Conservation (phyloP, 1,140 invertebrate species). For the Notospermus geniculatus region DNA sequence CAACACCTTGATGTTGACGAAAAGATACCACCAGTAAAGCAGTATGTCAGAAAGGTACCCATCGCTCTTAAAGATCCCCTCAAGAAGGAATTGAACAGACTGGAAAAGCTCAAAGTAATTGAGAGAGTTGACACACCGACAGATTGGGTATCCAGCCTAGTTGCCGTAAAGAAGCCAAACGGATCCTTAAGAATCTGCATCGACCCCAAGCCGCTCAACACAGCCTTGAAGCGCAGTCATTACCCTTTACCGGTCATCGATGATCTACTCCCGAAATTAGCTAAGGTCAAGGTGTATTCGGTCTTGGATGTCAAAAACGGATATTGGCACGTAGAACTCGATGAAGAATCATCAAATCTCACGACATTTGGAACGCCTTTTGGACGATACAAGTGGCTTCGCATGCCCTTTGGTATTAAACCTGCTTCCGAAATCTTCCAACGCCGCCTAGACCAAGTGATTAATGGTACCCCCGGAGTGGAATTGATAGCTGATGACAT, state of each 20-base stretch:
- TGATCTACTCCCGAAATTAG: not conserved
- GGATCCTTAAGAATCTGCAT: conserved; percentile 21
- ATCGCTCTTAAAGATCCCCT: too few species aligned
- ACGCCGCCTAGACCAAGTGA: conserved; percentile 30
- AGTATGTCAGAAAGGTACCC: too few species aligned
- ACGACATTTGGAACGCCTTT: conserved; percentile 38
- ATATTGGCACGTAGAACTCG: conserved; percentile 42
- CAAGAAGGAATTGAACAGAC: too few species aligned
- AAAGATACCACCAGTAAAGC: too few species aligned
- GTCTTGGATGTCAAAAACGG: conserved; percentile 35
- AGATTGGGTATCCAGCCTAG: conserved; percentile 13
- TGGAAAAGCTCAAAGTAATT: not conserved
- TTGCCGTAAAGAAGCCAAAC: conserved; percentile 14
- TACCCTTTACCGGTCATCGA: conserved; percentile 20
- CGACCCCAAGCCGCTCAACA: conserved; percentile 27
- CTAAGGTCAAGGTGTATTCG: conserved; percentile 10
- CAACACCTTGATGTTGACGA: too few species aligned
- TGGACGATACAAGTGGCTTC: too few species aligned
- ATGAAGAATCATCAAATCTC: conserved; percentile 30
- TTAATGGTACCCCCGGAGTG: conserved; percentile 41
- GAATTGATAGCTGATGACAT: conserved; percentile 52
- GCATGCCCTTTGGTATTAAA: conserved; percentile 22
- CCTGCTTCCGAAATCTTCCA: conserved; percentile 41
- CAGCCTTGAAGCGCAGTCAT: conserved; percentile 26
- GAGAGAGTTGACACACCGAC: conserved; percentile 15